Conservation (phyloP, 2,113 vertebrate species). For the Tiliqua scincoides region DNA sequence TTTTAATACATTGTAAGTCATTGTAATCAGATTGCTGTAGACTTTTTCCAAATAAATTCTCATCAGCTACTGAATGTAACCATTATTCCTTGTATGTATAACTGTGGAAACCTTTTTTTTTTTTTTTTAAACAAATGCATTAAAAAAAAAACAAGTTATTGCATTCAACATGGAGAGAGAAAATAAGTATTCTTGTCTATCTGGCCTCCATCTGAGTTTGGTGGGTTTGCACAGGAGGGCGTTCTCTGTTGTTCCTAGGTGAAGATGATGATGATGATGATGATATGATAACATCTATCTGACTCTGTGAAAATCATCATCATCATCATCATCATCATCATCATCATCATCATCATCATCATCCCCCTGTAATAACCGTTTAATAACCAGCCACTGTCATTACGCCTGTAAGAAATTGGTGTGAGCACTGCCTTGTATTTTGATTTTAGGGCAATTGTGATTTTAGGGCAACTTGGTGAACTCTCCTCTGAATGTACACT, state of each 20-base stretch:
- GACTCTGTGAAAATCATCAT: too few species aligned
- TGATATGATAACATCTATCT: too few species aligned
- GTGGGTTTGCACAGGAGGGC: too few species aligned
- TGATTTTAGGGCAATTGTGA: constrained; percentile 1
- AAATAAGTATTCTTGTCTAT: not conserved
- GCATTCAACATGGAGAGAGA: not conserved
- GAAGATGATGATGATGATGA: too few species aligned
- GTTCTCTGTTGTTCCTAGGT: too few species aligned
- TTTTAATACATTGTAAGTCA: not conserved
- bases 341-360: not conserved
- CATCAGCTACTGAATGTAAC: not conserved
- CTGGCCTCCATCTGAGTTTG: too few species aligned
- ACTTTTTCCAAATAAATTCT: not conserved
- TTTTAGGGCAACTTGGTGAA: not conserved
- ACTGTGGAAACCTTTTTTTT: not conserved
- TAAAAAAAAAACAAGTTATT: not conserved
- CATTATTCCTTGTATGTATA: not conserved
- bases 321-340: not conserved
- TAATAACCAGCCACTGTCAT: not conserved
- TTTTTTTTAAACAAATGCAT: not conserved
- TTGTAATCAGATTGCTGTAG: constrained; percentile 5
- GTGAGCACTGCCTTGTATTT: not conserved
- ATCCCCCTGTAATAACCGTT: not conserved
- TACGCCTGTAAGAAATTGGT: not conserved
- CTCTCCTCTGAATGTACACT: not conserved